Evolutionary conservation across 2,888 invertebrate species (phyloP).

Genomic region (Melikaiella ostensackeni): DNA sequence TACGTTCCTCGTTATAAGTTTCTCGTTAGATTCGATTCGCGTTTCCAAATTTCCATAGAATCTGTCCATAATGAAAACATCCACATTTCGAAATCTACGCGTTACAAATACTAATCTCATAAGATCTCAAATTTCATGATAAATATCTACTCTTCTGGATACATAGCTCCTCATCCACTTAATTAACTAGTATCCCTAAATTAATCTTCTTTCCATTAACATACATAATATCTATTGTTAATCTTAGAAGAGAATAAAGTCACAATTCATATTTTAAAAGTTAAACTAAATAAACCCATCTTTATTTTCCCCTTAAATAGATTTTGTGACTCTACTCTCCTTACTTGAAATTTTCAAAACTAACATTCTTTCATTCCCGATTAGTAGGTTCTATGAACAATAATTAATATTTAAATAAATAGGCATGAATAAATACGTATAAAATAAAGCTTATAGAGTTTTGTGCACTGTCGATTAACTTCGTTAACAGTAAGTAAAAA

Average conservation of each 20-base stretch:
- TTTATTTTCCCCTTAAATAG: neutral
- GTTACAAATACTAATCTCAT: conserved; percentile 35
- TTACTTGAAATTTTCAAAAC: conserved; percentile 17
- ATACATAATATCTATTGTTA: conserved; percentile 21
- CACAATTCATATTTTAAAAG: neutral
- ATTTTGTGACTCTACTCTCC: neutral
- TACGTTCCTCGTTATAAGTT: conserved; percentile 20
- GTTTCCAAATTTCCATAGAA: neutral
- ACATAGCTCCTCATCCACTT: neutral
- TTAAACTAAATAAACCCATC: neutral
- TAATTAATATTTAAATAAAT: conserved; percentile 12
- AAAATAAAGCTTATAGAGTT: conserved; percentile 15
- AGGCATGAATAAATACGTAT: conserved; percentile 8
- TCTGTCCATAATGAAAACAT: conserved; percentile 29
- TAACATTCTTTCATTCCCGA: neutral
- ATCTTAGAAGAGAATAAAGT: conserved; percentile 12
- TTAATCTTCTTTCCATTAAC: conserved; percentile 18
- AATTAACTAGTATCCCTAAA: neutral
- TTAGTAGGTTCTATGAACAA: neutral
- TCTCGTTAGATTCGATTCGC: conserved; percentile 18
- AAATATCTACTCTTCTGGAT: conserved; percentile 10
- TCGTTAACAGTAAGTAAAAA: conserved; percentile 8
- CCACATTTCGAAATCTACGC: conserved; percentile 31
- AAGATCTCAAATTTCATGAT: neutral
- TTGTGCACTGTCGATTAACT: conserved; percentile 18